phyloP scores from a whole-genome alignment of 2,888 invertebrate species.

The Acheta domesticus region DNA sequence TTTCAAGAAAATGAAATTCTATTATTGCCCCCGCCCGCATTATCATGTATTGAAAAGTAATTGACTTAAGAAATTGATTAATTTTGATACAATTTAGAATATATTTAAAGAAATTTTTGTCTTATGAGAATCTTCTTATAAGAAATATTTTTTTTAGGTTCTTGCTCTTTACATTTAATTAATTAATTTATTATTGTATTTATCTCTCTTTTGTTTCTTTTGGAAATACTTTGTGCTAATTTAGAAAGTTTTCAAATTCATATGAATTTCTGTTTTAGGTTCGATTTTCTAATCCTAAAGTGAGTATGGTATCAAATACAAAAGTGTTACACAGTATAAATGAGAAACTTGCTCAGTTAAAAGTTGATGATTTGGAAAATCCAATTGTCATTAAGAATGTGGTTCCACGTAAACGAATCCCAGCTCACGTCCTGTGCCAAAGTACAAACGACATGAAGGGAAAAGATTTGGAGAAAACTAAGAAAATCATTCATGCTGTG shows the following conservation, averaged over 20 bases:
- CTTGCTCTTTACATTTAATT: too few relatives aligned
- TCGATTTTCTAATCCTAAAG: constrained; percentile 26
- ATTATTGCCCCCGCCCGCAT: too few relatives aligned
- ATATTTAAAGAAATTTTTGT: too few relatives aligned
- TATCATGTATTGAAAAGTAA: too few relatives aligned
- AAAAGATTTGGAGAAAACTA: not conserved
- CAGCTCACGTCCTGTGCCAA: not conserved
- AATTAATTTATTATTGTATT: not conserved
- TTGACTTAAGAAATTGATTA: too few relatives aligned
- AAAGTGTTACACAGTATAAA: constrained; percentile 75
- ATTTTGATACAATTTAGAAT: too few relatives aligned
- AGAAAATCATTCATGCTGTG: not conserved
- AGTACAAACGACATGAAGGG: not conserved
- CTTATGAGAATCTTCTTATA: too few relatives aligned
- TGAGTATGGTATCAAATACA: constrained; percentile 55
- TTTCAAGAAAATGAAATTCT: too few relatives aligned
- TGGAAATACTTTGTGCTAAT: constrained; percentile 1
- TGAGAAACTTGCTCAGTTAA: constrained; percentile 45
- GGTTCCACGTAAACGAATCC: constrained; percentile 24
- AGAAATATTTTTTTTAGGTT: too few relatives aligned
- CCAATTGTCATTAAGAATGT: constrained; percentile 29
- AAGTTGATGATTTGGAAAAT: constrained; percentile 32
- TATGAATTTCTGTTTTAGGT: constrained; percentile 19
- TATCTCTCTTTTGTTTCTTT: not conserved
- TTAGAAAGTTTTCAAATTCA: constrained; percentile 34